phyloP scores from a whole-genome alignment of 2,113 vertebrate species.

The Thomomys bottae region DNA sequence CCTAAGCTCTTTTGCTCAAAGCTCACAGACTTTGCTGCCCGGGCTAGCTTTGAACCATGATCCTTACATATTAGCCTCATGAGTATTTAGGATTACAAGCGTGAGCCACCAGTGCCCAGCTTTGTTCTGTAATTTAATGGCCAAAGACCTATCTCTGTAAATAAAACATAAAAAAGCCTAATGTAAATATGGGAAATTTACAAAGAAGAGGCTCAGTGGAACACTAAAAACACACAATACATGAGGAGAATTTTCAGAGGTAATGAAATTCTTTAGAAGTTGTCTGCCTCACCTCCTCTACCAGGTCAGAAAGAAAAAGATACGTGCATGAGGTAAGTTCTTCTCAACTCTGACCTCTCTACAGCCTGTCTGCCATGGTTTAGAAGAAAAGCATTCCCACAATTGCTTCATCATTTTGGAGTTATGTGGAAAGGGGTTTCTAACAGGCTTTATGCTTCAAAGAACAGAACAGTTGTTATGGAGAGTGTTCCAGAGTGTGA shows the following conservation, averaged over 20 bases:
- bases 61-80: too few species aligned
- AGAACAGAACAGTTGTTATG: background rate
- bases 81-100: too few species aligned
- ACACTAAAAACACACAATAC: background rate
- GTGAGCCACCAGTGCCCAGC: too few species aligned
- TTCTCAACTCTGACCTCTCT: background rate
- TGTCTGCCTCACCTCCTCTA: background rate
- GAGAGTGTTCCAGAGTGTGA: constrained; percentile 37
- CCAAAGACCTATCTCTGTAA: background rate
- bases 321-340: background rate
- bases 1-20: too few species aligned
- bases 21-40: too few species aligned
- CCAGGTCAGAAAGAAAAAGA: background rate
- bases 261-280: constrained; percentile 11
- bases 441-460: background rate
- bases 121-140: background rate
- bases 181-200: background rate
- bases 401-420: background rate
- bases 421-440: constrained; percentile 39
- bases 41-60: too few species aligned
- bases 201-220: background rate
- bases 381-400: background rate
- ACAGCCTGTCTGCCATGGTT: background rate
- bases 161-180: constrained; percentile 32
- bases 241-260: background rate